Percentiles rank a stretch among this genome's conserved stretches.
These are phyloP conservation scores for Neoarius graeffei DNA, from an alignment of 2,113 vertebrate species.

Conservation along the genomic window DNA sequence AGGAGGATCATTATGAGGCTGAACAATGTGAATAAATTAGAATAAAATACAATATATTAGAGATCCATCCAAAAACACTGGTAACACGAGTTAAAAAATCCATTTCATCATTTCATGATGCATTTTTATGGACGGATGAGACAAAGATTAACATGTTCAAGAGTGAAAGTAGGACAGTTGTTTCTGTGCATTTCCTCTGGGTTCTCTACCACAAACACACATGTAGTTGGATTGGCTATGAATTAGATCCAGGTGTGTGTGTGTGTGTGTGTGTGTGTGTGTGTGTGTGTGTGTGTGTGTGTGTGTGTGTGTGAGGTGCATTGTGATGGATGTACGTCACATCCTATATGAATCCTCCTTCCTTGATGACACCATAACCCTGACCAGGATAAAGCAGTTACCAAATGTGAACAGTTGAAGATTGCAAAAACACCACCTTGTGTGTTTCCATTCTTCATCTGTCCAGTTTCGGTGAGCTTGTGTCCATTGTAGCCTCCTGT, in stretches of 20 bases:
- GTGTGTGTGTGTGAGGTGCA: not conserved
- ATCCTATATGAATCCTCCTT: not conserved
- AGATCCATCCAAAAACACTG: not conserved
- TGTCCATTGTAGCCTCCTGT: not conserved
- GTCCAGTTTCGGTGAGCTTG: not conserved
- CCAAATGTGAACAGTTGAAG: not conserved
- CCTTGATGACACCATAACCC: not conserved
- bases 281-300: not conserved
- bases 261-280: not conserved
- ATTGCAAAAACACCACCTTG: not conserved
- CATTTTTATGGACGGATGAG: not conserved
- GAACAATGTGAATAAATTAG: conserved; percentile 13
- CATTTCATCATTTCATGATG: not conserved
- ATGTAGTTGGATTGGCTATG: not conserved
- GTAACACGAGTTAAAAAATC: not conserved
- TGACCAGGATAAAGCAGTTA: not conserved
- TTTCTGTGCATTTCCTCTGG: not conserved
- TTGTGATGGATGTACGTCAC: not conserved
- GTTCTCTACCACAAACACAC: not conserved
- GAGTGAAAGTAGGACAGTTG: too few relatives aligned
- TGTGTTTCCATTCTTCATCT: not conserved
- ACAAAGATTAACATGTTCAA: not conserved
- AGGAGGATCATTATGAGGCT: conserved; percentile 17
- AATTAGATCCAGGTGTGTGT: not conserved
- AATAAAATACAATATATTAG: conserved; percentile 13